These are phyloP conservation scores for Cheilosia variabilis DNA, from an alignment of 2,888 invertebrate genomes.

Conservation along the genomic window DNA sequence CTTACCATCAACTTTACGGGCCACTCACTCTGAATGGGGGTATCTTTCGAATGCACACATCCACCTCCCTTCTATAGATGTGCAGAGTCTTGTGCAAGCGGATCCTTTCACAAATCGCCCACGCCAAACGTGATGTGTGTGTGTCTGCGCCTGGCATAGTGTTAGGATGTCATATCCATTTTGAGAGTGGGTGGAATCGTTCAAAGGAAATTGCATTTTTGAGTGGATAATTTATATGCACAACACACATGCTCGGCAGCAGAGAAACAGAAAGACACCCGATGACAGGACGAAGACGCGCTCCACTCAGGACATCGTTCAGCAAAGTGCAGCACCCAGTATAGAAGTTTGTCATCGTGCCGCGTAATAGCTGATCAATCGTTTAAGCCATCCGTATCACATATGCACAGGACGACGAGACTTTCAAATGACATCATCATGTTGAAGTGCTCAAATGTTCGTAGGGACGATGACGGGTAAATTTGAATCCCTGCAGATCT, in stretches of 20 bases:
- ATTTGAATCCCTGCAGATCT: constrained; percentile 65
- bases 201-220: constrained; percentile 79
- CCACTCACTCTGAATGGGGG: constrained; percentile 45
- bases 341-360: constrained; percentile 69
- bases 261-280: constrained; percentile 23
- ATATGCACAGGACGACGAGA: constrained; percentile 52
- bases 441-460: constrained; percentile 16
- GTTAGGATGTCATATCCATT: constrained; percentile 32
- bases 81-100: constrained; percentile 19
- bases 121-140: not conserved
- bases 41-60: constrained; percentile 18
- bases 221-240: constrained; percentile 80
- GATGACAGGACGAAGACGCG: constrained; percentile 27
- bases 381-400: constrained; percentile 67
- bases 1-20: constrained; percentile 26
- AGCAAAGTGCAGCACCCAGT: constrained; percentile 36
- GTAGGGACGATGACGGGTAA: not conserved
- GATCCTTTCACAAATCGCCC: constrained; percentile 27
- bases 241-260: constrained; percentile 70
- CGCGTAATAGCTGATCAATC: constrained; percentile 75
- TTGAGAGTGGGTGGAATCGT: constrained; percentile 65
- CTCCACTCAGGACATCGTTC: constrained; percentile 33
- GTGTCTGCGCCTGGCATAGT: constrained; percentile 4
- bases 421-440: constrained; percentile 64
- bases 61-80: not conserved